Evolutionary conservation across 2,888 invertebrate species (phyloP).

Genomic region (Trachelus tabidus): DNA sequence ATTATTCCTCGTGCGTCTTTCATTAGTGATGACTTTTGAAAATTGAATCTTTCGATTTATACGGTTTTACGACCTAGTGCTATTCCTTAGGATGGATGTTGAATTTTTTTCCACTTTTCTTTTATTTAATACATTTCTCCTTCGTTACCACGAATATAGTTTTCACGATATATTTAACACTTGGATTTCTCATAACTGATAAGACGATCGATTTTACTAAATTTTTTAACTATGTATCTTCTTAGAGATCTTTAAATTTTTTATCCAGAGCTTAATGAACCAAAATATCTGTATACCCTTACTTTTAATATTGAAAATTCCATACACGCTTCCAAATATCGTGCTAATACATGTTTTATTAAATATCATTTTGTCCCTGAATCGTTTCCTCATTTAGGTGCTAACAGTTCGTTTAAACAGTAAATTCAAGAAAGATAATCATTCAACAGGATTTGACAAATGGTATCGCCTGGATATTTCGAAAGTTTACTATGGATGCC

Average conservation of each 20-base stretch:
- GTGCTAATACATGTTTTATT: not conserved
- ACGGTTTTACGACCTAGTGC: not conserved
- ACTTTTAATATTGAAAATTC: not conserved
- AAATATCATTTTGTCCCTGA: not conserved
- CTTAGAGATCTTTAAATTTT: not conserved
- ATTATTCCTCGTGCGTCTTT: not conserved
- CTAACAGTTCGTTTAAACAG: not conserved
- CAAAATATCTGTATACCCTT: not conserved
- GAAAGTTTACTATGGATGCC: not conserved
- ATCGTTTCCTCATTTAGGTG: not conserved
- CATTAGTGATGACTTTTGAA: not conserved
- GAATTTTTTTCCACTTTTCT: not conserved
- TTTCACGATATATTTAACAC: not conserved
- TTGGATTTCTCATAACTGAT: not conserved
- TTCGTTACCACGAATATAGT: not conserved
- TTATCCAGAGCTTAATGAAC: not conserved
- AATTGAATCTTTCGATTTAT: not conserved
- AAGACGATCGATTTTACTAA: not conserved
- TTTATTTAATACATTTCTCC: not conserved
- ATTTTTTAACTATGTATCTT: not conserved
- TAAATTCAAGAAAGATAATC: not conserved
- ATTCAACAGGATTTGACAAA: not conserved
- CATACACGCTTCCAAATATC: not conserved
- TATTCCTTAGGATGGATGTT: not conserved
- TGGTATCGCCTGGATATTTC: not conserved